Evolutionary conservation across 2,888 invertebrate genomes (phyloP), one percentile per base, ranked within the genome.

Genomic region (Apotomis turbidana): DNA sequence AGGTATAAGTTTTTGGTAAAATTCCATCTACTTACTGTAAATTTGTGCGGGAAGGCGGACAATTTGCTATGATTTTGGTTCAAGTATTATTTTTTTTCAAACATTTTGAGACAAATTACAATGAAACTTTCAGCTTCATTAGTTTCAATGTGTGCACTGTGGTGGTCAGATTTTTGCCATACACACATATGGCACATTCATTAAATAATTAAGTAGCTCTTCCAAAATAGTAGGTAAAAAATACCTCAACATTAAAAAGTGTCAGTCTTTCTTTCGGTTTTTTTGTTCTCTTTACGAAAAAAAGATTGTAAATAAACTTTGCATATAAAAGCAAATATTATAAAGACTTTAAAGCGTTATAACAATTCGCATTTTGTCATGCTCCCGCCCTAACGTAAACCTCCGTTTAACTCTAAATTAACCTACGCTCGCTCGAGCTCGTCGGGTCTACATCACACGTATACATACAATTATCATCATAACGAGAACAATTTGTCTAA

Each of bases 1-100:
- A 83, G 84, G 80, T 71, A 78, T 79, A 76, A 73, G 79, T 87
- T 82, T 87, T 86, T 87, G 87, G 86, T 78, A 84, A 76, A 76
- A 77, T 80, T 79, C 78, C 79, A 79, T 81, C 78, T 80, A 81
- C 77, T 78, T 81, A 71, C 41, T 68, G 68, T 63, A 49, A 67
- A 58, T 46, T 70, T 67, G 66, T 51, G 60, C 64, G 73, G 66
- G 70, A 63, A 55, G 49, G 41, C 57, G 71, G 64, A 51, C 60
- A 44, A 38, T 44, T 57, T 44, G 70, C 41, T 70, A 73, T 74
- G 74, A 74, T 74, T 74, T 74, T 73, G 74, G 74, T 73, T 73
- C 46, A 66, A 51, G 38, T n/a, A 2, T 55, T 54, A n/a, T 60
- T 68, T 49, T 66, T 74, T 61, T 60, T 51, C 38, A 71, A 68